Evolutionary conservation across 2,113 vertebrate genomes (phyloP).

Genomic region (Regulus satrapa): DNA sequence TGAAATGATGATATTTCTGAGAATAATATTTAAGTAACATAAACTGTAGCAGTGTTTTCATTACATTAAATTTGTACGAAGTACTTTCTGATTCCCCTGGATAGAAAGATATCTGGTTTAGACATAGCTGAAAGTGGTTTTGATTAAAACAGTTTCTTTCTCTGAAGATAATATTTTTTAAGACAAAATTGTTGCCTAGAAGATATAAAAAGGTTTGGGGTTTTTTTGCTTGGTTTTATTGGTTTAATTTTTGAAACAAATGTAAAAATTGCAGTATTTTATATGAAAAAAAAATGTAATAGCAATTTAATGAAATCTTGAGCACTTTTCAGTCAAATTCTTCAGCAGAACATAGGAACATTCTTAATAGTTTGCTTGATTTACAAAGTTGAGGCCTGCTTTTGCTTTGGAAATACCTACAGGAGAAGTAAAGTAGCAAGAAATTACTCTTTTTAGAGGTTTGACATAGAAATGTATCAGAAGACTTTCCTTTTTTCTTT

Average conservation of each 20-base stretch:
- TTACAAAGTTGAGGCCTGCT: background rate
- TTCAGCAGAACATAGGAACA: background rate
- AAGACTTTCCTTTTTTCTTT: background rate
- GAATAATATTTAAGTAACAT: background rate
- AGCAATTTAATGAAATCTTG: background rate
- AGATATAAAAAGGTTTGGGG: background rate
- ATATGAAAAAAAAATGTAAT: background rate
- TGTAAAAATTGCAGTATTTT: background rate
- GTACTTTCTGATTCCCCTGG: background rate
- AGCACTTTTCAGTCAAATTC: background rate
- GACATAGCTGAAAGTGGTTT: background rate
- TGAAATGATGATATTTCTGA: slow-evolving; percentile 27
- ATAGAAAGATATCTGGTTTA: background rate
- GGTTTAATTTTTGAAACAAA: background rate
- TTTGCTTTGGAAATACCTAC: background rate
- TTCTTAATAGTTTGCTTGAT: background rate
- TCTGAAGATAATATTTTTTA: background rate
- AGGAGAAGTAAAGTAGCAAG: background rate
- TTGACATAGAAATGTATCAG: background rate
- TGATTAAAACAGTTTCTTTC: background rate
- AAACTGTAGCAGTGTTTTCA: background rate
- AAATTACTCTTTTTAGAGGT: background rate
- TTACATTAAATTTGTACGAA: background rate
- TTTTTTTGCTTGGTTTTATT: background rate
- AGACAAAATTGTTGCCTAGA: background rate